Conservation (phyloP, 2,797 vertebrate species). For the Rhinoraja longicauda region DNA sequence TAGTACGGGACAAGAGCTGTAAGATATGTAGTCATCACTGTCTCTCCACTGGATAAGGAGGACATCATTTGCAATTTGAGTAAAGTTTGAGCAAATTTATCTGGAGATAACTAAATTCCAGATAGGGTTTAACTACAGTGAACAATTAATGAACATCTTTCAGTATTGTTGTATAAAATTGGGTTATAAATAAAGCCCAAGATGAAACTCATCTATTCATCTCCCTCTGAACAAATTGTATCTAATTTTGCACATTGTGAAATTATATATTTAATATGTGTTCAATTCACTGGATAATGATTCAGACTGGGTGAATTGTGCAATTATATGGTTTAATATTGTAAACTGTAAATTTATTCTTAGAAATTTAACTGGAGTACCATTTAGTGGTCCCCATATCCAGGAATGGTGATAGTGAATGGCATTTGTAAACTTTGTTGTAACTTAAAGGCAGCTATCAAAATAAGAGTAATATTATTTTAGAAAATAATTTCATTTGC, state of each 20-base stretch:
- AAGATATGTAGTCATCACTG: not conserved
- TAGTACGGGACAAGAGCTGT: not conserved
- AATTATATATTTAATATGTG: not conserved
- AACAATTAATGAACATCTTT: not conserved
- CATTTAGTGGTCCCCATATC: not conserved
- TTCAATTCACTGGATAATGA: not conserved
- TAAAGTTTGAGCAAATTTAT: not conserved
- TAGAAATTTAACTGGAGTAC: not conserved
- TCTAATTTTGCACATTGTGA: not conserved
- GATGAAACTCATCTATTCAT: not conserved
- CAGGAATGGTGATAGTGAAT: not conserved
- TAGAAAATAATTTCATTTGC: not conserved
- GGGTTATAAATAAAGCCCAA: not conserved
- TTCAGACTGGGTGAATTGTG: not conserved
- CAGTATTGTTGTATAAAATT: not conserved
- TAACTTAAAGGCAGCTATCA: not conserved
- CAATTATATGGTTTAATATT: not conserved
- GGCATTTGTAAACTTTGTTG: not conserved
- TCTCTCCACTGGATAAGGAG: not conserved
- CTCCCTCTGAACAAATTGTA: not conserved
- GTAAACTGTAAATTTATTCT: not conserved
- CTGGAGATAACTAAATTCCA: not conserved
- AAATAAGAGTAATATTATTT: not conserved
- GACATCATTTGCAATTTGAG: not conserved
- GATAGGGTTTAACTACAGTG: not conserved